Percentiles rank a stretch among this genome's conserved stretches.
phyloP scores from a whole-genome alignment of 2,797 vertebrate genomes.

The Bradypus variegatus region DNA sequence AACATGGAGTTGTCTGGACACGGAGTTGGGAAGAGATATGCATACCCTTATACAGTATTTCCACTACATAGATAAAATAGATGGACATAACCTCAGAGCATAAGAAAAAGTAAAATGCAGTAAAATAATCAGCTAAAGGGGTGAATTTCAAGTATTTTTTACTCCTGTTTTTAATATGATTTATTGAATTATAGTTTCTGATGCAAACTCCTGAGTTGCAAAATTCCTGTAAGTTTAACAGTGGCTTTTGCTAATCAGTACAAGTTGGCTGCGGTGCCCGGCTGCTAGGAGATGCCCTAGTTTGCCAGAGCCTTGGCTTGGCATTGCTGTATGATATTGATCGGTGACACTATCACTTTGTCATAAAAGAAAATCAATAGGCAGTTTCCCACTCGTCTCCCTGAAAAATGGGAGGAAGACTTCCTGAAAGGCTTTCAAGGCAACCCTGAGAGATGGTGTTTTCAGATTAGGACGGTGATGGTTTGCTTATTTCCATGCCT shows the following conservation, averaged over 20 bases:
- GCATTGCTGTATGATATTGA: accelerated
- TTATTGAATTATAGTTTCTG: not conserved
- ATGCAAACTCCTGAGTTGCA: too few relatives aligned
- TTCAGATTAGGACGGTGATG: not conserved
- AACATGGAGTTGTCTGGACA: not conserved
- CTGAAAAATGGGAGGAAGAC: not conserved
- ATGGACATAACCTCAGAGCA: too few relatives aligned
- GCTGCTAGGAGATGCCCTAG: not conserved
- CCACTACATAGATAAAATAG: accelerated
- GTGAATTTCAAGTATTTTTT: not conserved
- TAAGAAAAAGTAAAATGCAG: not conserved
- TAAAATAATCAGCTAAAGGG: not conserved
- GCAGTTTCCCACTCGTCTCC: not conserved
- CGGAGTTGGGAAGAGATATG: not conserved
- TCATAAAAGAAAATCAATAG: not conserved
- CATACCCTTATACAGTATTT: accelerated
- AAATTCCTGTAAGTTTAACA: not conserved
- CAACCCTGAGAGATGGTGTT: not conserved
- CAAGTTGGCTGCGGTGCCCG: not conserved
- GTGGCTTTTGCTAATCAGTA: not conserved
- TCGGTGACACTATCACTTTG: not conserved
- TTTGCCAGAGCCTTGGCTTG: not conserved
- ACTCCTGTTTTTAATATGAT: not conserved
- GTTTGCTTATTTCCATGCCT: not conserved
- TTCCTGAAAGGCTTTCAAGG: not conserved